A percentile compares a stretch with the other conserved stretches of the same genome.
Conservation (phyloP, 2,797 vertebrate species). For the Podarcis siculus region DNA sequence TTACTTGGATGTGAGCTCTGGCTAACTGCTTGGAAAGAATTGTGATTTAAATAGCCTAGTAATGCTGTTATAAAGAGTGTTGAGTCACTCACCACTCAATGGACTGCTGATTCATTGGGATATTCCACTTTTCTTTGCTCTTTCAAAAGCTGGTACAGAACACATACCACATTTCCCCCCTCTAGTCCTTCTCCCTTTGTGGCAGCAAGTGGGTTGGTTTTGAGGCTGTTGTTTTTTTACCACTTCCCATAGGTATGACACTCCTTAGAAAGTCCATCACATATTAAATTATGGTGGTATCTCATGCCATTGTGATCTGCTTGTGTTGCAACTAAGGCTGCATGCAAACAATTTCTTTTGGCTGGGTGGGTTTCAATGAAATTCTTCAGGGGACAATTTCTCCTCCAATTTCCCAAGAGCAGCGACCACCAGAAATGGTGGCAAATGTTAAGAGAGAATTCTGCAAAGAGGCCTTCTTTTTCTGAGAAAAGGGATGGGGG, state of each 20-base stretch:
- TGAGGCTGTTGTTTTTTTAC: not conserved
- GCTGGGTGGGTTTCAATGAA: no score
- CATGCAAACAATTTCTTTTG: no score
- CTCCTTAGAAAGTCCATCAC: not conserved
- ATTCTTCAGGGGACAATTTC: no score
- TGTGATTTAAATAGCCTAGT: constrained; percentile 8
- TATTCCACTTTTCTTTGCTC: constrained; percentile 2
- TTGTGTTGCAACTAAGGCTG: not conserved
- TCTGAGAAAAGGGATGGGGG: no score
- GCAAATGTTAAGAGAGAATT: no score
- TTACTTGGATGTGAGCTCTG: not conserved
- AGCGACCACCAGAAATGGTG: no score
- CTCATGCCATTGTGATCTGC: not conserved
- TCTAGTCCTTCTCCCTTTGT: not conserved
- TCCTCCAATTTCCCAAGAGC: no score
- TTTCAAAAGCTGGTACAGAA: constrained; percentile 3
- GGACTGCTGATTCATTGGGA: constrained; percentile 23
- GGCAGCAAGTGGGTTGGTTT: not conserved
- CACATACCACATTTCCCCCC: not conserved
- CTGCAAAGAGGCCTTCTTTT: no score
- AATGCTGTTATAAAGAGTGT: not conserved
- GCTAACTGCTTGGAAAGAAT: constrained; percentile 24
- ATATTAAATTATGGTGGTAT: not conserved
- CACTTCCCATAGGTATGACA: not conserved
- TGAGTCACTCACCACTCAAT: constrained; percentile 5